These are phyloP conservation scores for Steinernema hermaphroditum DNA, from an alignment of 2,888 invertebrate genomes.

Conservation along the genomic window DNA sequence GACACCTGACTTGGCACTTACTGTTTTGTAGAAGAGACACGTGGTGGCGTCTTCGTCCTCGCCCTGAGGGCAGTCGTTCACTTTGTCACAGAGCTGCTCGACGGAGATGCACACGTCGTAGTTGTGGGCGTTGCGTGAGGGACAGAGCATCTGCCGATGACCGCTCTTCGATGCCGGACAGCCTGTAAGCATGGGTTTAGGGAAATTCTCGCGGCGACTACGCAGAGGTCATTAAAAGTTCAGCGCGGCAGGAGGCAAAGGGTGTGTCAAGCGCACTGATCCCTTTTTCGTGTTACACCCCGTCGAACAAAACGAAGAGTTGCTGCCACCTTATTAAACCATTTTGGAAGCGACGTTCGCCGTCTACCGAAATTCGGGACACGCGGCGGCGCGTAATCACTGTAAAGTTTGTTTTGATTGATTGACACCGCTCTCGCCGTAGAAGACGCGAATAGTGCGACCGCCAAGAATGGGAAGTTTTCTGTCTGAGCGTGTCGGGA, in stretches of 20 bases:
- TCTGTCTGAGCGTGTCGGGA: neutral
- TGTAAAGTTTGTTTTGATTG: conserved; percentile 31
- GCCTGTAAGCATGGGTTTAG: conserved; percentile 41
- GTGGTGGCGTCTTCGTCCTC: conserved; percentile 48
- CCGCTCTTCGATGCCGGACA: conserved; percentile 48
- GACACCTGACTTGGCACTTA: conserved; percentile 27
- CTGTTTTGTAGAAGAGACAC: conserved; percentile 52
- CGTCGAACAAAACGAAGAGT: neutral
- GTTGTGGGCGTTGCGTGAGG: conserved; percentile 43
- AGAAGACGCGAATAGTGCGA: conserved; percentile 2
- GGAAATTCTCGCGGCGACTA: neutral
- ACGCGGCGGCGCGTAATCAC: neutral
- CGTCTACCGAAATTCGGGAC: neutral
- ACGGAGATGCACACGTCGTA: conserved; percentile 51
- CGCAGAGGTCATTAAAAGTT: conserved; percentile 12
- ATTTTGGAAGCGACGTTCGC: neutral
- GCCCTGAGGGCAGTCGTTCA: conserved; percentile 46
- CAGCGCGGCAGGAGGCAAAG: neutral
- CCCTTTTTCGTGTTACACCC: conserved; percentile 27
- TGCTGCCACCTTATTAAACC: conserved; percentile 24
- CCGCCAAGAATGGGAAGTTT: neutral
- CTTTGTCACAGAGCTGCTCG: conserved; percentile 47
- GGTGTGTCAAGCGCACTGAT: neutral
- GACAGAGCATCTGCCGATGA: conserved; percentile 48
- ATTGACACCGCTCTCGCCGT: conserved; percentile 15